Percentiles rank a stretch among this genome's conserved stretches.
Conservation (phyloP, 1,140 invertebrate species). For the Vollenhovia emeryi region DNA sequence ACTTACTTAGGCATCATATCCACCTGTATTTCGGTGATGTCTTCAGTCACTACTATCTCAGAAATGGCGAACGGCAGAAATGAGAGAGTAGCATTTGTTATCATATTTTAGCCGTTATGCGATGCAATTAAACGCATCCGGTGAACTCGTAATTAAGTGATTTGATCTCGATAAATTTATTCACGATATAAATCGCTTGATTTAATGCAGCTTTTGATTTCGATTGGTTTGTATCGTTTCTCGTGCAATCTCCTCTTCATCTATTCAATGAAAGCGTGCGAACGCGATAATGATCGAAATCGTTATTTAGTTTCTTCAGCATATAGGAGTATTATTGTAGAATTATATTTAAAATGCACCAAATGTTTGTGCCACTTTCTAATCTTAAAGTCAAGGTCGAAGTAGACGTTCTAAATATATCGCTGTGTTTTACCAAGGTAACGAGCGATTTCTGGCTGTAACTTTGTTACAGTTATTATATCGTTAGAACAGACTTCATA, state of each 20-base stretch:
- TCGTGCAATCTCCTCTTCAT: not conserved
- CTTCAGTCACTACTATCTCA: not conserved
- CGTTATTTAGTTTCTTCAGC: not conserved
- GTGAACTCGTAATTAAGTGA: not conserved
- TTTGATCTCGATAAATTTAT: not conserved
- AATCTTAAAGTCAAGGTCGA: not conserved
- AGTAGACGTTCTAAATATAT: not conserved
- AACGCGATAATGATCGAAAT: not conserved
- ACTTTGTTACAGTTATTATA: too few relatives aligned
- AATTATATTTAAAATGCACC: not conserved
- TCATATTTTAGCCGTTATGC: not conserved
- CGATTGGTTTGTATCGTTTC: not conserved
- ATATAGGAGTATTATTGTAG: not conserved
- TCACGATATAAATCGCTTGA: not conserved
- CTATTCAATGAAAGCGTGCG: not conserved
- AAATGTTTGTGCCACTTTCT: not conserved
- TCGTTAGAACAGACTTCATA: not conserved
- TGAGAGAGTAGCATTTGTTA: not conserved
- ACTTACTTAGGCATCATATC: too few relatives aligned
- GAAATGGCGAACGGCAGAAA: not conserved
- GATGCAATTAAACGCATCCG: constrained; percentile 17
- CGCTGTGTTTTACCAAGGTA: not conserved
- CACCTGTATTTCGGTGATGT: not conserved
- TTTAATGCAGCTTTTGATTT: not conserved
- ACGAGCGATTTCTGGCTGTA: too few relatives aligned